These are phyloP conservation scores for Steatocranus sp. DNA, from an alignment of 2,797 vertebrate species.

Conservation along the genomic window DNA sequence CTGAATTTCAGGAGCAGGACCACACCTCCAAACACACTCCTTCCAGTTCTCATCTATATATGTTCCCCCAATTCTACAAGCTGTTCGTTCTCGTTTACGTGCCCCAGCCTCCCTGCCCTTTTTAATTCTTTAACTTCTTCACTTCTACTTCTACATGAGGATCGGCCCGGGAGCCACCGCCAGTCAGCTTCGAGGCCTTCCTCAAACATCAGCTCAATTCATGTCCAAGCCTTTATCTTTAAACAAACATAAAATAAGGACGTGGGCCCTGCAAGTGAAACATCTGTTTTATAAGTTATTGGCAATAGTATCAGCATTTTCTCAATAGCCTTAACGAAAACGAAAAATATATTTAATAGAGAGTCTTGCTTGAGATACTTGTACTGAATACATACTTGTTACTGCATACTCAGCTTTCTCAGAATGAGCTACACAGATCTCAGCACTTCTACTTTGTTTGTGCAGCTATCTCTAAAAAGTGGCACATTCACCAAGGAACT, in stretches of 20 bases:
- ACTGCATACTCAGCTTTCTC: not conserved
- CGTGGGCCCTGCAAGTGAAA: not conserved
- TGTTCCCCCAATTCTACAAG: not conserved
- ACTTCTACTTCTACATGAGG: not conserved
- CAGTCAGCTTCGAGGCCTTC: not conserved
- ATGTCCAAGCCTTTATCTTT: not conserved
- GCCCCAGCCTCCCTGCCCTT: not conserved
- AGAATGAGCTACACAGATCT: not conserved
- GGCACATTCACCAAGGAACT: not conserved
- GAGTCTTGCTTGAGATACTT: not conserved
- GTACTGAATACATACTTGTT: not conserved
- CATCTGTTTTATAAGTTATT: not conserved
- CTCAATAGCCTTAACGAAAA: not conserved
- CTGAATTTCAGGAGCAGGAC: not conserved
- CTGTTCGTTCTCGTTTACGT: not conserved
- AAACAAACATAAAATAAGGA: not conserved
- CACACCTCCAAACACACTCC: not conserved
- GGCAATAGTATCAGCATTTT: not conserved
- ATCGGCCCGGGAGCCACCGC: fast-evolving
- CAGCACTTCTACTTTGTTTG: not conserved
- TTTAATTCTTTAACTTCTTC: not conserved
- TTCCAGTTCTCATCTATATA: not conserved
- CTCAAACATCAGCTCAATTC: not conserved
- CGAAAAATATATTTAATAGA: not conserved
- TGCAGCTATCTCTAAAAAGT: not conserved